Base-by-base conservation (phyloP, 2,888 invertebrate species). In the Xestobium rufovillosum region DNA sequence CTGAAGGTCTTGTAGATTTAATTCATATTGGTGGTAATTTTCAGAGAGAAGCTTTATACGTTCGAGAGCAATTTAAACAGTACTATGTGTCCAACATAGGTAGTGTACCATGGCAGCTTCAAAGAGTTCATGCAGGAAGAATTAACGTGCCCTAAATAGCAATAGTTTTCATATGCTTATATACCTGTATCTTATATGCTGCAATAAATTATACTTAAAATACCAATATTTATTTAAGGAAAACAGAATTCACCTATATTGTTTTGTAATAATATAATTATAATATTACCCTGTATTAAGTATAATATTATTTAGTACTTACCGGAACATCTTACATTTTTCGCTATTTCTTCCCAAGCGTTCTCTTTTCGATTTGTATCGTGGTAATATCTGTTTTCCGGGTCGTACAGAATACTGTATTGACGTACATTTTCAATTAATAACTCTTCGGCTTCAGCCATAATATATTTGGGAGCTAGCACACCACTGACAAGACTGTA, bases 21-120 rank as follows among this genome's bases (percentile, higher is more conserved):
- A 9, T 2, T 9, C 14, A 36, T 31, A 35, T 41, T 30, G 42
- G 36, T 41, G 42, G 42, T 11, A 41, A 41, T 34, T 41, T 35
- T 25, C 35, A 36, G 11, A 9, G 30, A 15, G 35, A 34, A 4
- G 42, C 42, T 27, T 23, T 26, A 26, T 12, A 14, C 15, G 31
- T 42, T 8, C 35, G 42, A 23, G 39, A 36, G 4, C 30, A 31
- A 17, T 42, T 42, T 31, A 42, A 41, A 30, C 11, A 41, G 27
- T 37, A 33, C 14, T 37, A 14, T 34, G 34, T 27, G 11, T 38
- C 34, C n/a, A 27, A 25, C 12, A 14, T 3, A 26, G 38, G 38
- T 14, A 26, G 26, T 14, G 35, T 38, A 17, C 34, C 38, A 26
- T 38, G 38, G 38, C 38, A 38, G 25, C 16, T 12, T 16, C 14